Percentiles rank a stretch among this genome's conserved stretches.
These are phyloP conservation scores for Yponomeuta plumbellus DNA, from an alignment of 2,888 invertebrate species.

Conservation along the genomic window DNA sequence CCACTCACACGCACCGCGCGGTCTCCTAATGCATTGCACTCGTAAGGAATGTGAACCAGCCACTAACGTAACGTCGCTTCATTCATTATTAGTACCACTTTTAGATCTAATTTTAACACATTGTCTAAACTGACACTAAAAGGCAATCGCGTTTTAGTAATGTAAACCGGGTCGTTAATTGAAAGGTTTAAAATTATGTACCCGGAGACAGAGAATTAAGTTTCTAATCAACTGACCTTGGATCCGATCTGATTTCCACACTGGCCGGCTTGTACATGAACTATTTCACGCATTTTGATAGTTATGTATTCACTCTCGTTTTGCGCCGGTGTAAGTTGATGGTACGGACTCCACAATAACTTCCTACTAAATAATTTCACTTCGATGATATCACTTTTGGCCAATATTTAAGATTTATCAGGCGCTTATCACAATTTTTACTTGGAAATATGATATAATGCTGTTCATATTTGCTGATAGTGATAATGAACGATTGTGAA, in stretches of 20 bases:
- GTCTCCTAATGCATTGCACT: too few relatives aligned
- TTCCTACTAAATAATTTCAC: background rate
- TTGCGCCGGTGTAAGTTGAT: background rate
- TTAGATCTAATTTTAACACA: too few relatives aligned
- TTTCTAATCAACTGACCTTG: constrained; percentile 58
- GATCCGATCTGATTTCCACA: constrained; percentile 82
- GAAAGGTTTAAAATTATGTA: too few relatives aligned
- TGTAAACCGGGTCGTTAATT: too few relatives aligned
- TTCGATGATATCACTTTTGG: background rate
- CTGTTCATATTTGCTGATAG: constrained; percentile 19
- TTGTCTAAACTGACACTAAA: too few relatives aligned
- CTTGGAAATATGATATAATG: constrained; percentile 17
- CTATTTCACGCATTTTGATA: constrained; percentile 79
- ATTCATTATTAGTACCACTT: too few relatives aligned
- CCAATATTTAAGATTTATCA: background rate
- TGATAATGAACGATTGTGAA: constrained; percentile 15
- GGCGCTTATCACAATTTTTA: constrained; percentile 13
- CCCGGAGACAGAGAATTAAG: too few relatives aligned
- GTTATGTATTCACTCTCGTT: background rate
- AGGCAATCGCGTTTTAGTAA: too few relatives aligned
- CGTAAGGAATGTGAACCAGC: too few relatives aligned
- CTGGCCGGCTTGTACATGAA: constrained; percentile 81
- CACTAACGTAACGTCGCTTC: too few relatives aligned
- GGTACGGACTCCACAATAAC: background rate
- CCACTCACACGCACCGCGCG: too few relatives aligned